Conservation (phyloP, 2,888 invertebrate species). For the Euzophera pinguis region DNA sequence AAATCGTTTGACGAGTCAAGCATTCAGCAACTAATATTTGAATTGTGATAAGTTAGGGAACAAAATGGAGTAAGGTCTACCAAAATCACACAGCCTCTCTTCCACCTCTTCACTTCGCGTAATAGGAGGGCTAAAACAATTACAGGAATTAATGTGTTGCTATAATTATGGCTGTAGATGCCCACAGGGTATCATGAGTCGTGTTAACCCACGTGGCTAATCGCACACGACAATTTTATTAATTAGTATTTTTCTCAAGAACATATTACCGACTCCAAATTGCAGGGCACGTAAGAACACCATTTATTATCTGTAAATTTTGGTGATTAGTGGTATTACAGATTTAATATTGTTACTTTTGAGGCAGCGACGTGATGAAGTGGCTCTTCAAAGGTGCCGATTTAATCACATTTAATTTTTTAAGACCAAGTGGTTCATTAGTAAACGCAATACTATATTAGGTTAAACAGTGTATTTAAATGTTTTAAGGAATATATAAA, state of each 20-base stretch:
- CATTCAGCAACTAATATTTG: no score
- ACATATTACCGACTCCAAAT: conserved; percentile 2
- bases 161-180: conserved; percentile 40
- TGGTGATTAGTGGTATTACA: conserved; percentile 10
- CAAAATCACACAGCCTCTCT: neutral
- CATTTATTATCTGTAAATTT: conserved; percentile 12
- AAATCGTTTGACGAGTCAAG: no score
- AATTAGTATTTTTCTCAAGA: conserved; percentile 10
- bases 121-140: conserved; percentile 45
- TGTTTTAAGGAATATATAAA: neutral
- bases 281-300: conserved; percentile 1
- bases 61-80: neutral
- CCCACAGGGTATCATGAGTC: conserved; percentile 27
- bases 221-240: conserved; percentile 10
- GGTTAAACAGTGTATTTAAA: no score
- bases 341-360: neutral
- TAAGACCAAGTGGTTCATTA: no score
- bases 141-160: conserved; percentile 50
- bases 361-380: conserved; percentile 1
- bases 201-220: conserved; percentile 9
- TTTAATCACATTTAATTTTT: neutral
- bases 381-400: neutral
- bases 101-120: neutral
- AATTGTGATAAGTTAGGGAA: no score
- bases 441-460: no score